phyloP scores from a whole-genome alignment of 2,888 invertebrate species.

The Brachypalpus laphriformis region DNA sequence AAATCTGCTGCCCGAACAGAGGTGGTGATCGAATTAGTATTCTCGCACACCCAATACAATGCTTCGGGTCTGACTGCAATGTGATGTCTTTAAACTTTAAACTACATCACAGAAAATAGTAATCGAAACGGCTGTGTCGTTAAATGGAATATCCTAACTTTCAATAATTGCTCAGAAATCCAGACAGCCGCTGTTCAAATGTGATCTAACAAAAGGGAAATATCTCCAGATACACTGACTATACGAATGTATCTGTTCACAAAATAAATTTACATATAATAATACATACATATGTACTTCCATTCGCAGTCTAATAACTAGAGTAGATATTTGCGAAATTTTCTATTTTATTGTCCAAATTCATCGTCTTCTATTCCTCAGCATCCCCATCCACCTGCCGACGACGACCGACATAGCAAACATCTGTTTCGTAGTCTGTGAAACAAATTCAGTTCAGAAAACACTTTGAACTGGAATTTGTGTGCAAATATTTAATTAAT shows the following conservation, averaged over 20 bases:
- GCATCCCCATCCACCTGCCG: conserved; percentile 8
- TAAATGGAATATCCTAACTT: no score
- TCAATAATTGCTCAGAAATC: no score
- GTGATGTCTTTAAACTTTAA: no score
- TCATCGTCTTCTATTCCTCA: background rate
- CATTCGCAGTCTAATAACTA: conserved; percentile 31
- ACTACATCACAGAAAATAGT: no score
- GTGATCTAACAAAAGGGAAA: background rate
- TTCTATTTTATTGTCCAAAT: conserved; percentile 48
- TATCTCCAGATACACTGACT: background rate
- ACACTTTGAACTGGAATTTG: conserved; percentile 70
- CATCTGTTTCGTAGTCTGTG: conserved; percentile 51
- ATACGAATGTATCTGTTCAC: background rate
- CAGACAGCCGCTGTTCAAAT: background rate
- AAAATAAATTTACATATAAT: conserved; percentile 25
- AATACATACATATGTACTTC: no score
- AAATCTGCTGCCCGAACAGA: no score
- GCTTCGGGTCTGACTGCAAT: no score
- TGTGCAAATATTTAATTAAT: conserved; percentile 73
- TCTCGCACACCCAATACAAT: no score
- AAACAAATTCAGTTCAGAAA: conserved; percentile 58
- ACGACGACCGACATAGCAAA: conserved; percentile 18
- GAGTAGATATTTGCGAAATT: conserved; percentile 40
- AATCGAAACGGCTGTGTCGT: no score
- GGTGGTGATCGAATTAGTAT: no score